Evolutionary conservation across 2,888 invertebrate species (phyloP), one percentile per base, ranked within the genome.

Genomic region (Papilio protenor): DNA sequence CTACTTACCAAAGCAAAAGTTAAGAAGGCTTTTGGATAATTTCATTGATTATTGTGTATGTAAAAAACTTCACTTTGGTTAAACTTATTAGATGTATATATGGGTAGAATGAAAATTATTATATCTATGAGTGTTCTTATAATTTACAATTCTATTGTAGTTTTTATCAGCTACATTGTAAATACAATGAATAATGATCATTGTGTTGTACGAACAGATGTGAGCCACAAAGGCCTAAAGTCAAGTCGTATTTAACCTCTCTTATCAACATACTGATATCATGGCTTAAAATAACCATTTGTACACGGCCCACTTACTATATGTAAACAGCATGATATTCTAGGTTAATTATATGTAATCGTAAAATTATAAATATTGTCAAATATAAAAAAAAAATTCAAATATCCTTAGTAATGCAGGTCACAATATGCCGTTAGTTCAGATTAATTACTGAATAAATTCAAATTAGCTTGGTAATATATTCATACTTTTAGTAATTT

Each of bases 181-280:
- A 61, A 27, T 18, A 66, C 40, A 66, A 66, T 66, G 33, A 66
- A 40, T 66, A 40, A n/a, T 40, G 16, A 66, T 33, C 64, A 64
- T 61, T 18, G 33, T 66, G 18, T 40, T 66, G 45, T 21, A 64
- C 16, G 8, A 5, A 16, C 4, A 61, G 66, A 64, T 66, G 12
- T 40, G 59, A 66, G 12, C 45, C 12, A 45, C 66, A 69, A 21
- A 66, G 45, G 21, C 66, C 61, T 27, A 14, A 33, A 69, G 45
- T 69, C 27, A 64, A 52, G n/a, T 59, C 40, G 47, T 71, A 57
- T 66, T 27, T 64, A 61, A 74, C 74, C 74, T 74, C 61, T 59
- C 45, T 40, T 57, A 75, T 61, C 61, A n/a, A 45, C 40, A 77
- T 74, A 16, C 23, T 66, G 61, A 64, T 77, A 75, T 21, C 40